These are phyloP conservation scores for Manis crassicaudata DNA, from an alignment of 2,797 vertebrate genomes.

Conservation along the genomic window DNA sequence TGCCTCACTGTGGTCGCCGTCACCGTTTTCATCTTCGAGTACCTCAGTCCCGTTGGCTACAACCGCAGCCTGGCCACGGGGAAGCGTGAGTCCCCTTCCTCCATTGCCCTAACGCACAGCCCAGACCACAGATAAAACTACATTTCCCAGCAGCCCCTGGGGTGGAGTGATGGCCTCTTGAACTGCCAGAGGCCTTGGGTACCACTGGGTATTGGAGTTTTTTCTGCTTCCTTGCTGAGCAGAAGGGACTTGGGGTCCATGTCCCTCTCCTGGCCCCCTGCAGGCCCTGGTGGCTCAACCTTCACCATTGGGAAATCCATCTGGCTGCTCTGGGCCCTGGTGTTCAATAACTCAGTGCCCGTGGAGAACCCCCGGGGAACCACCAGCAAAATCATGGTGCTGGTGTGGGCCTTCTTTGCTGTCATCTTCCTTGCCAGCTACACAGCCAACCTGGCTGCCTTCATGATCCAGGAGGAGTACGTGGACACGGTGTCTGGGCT, in stretches of 20 bases:
- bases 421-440: constrained; percentile 98
- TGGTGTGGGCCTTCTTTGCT: constrained; percentile 98
- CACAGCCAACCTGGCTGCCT: constrained; percentile 97
- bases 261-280: not conserved
- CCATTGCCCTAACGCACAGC: rapidly evolving
- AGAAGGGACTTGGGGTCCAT: constrained; percentile 38
- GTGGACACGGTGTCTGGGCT: constrained; percentile 97
- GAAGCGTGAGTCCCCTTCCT: constrained; percentile 90
- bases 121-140: not conserved
- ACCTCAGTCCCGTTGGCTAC: constrained; percentile 97
- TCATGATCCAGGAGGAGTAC: constrained; percentile 98
- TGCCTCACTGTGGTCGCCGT: constrained; percentile 97
- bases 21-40: constrained; percentile 98
- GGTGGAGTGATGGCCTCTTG: not conserved
- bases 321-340: constrained; percentile 97
- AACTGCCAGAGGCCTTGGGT: not conserved
- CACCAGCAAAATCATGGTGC: constrained; percentile 98
- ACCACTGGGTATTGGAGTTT: constrained; percentile 49
- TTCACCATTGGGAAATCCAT: constrained; percentile 98
- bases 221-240: not conserved
- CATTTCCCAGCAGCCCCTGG: not conserved
- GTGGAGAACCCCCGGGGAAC: constrained; percentile 97
- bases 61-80: constrained; percentile 95
- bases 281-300: constrained; percentile 95
- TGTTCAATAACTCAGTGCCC: constrained; percentile 98